These are phyloP conservation scores for Drosophila ogumai DNA, from an alignment of 1,140 invertebrate species.

Conservation along the genomic window DNA sequence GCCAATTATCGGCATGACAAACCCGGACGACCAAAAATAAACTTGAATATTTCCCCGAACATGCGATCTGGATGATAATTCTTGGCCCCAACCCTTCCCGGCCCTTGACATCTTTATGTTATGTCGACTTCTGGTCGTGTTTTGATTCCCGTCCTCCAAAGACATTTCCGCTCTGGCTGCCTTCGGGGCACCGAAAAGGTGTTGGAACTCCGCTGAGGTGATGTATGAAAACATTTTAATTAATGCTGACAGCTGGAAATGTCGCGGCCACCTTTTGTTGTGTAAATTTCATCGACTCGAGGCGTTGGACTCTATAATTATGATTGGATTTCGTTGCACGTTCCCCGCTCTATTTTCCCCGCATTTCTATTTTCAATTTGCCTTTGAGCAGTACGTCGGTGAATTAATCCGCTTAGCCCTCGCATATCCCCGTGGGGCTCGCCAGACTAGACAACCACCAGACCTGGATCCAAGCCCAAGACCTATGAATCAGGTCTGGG, in stretches of 20 bases:
- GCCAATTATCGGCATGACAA: constrained; percentile 51
- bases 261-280: constrained; percentile 78
- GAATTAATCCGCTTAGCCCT: constrained; percentile 74
- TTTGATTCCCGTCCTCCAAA: constrained; percentile 57
- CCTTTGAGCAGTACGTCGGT: constrained; percentile 71
- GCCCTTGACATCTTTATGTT: constrained; percentile 72
- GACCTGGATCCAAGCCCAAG: constrained; percentile 26
- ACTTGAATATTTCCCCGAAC: constrained; percentile 29
- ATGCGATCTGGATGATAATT: constrained; percentile 30
- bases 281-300: constrained; percentile 63
- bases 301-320: constrained; percentile 66
- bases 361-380: constrained; percentile 22
- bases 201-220: constrained; percentile 66
- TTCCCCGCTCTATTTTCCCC: constrained; percentile 34
- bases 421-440: constrained; percentile 58
- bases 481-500: constrained; percentile 32
- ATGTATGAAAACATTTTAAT: constrained; percentile 81
- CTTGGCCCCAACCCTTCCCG: constrained; percentile 24
- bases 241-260: constrained; percentile 80
- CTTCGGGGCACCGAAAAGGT: constrained; percentile 43
- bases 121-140: constrained; percentile 57
- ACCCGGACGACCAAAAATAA: constrained; percentile 59
- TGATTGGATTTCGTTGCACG: constrained; percentile 70
- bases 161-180: constrained; percentile 67
- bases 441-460: constrained; percentile 66